Evolutionary conservation across 1,140 invertebrate species (phyloP), one percentile per base, ranked within the genome.

Genomic region (Zaprionus ornatus): DNA sequence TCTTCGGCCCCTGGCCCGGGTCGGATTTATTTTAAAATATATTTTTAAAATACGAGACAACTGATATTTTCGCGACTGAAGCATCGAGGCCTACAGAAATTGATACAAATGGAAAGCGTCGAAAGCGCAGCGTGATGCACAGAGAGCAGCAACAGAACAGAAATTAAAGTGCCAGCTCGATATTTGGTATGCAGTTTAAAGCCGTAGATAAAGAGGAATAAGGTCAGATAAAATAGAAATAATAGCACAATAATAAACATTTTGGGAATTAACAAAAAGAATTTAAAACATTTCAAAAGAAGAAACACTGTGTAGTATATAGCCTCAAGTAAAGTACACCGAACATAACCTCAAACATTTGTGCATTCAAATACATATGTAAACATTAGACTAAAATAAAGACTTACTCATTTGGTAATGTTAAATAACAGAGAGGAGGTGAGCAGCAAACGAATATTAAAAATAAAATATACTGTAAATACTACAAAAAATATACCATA

Each of bases 1-100:
- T 27, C 42, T 13, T 9, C 15, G 17, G 9, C 50, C 27, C 52
- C 40, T 21, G 37, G 12, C 4, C 6, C 62, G 56, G 63, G 27
- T 17, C 29, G 73, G 61, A 75, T 78, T 71, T 75, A 74, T 55
- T 42, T 62, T 45, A 40, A 71, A 61, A 57, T 50, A 74, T n/a
- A 40, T 45, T 64, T 85, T 62, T 52, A 55, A 64, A 55, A 74
- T 23, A 48, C 27, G 72, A 74, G 65, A 74, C 50, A 78, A 62
- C 76, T 57, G 76, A 75, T 78, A 78, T 78, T 78, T 61, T 45
- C n/a, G 40, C 23, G 66, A 56, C 65, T 60, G 70, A 78, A 66
- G 66, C 66, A 48, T 35, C 56, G 42, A 45, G 29, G 23, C 45
- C 17, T 10, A 27, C 65, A 54, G 48, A 75, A 78, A 78, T 78